Percentiles rank a stretch among this genome's conserved stretches.
Conservation (phyloP, 2,113 vertebrate species). For the Perca schrenkii region DNA sequence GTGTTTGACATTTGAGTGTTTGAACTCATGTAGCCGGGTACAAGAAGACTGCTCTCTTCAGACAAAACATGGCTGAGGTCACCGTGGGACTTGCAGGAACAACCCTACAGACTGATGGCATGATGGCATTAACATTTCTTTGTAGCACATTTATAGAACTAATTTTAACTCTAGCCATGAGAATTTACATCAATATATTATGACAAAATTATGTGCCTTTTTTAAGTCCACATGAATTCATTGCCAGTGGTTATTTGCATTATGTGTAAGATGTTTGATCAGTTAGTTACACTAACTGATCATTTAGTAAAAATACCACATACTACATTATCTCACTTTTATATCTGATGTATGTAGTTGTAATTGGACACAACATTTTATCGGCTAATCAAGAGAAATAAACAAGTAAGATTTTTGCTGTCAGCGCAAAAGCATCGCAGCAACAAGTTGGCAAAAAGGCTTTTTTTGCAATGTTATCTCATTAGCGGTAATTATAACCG, state of each 20-base stretch:
- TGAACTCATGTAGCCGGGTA: constrained; percentile 47
- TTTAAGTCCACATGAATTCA: constrained; percentile 63
- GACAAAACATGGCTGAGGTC: constrained; percentile 33
- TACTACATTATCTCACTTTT: constrained; percentile 57
- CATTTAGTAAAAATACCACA: constrained; percentile 59
- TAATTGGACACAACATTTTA: constrained; percentile 66
- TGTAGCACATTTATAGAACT: constrained; percentile 22
- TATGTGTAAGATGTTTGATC: constrained; percentile 57
- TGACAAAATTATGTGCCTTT: constrained; percentile 55
- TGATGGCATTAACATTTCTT: constrained; percentile 54
- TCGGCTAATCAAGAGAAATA: constrained; percentile 55
- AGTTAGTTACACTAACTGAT: constrained; percentile 51
- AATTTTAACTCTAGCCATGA: constrained; percentile 38
- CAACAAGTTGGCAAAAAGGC: constrained; percentile 71
- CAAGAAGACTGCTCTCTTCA: constrained; percentile 23
- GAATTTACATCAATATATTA: constrained; percentile 67
- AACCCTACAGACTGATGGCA: constrained; percentile 22
- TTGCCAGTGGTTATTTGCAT: constrained; percentile 66
- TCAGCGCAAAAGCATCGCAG: constrained; percentile 52
- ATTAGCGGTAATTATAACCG: constrained; percentile 84
- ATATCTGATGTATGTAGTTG: constrained; percentile 52
- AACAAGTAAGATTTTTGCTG: constrained; percentile 50
- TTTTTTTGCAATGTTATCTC: constrained; percentile 76
- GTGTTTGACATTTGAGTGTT: constrained; percentile 68
- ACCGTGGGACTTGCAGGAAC: constrained; percentile 57